A percentile compares a stretch with the other conserved stretches of the same genome.
Evolutionary conservation across 2,113 vertebrate species (phyloP).

Genomic region (Daphoenositta chrysoptera): DNA sequence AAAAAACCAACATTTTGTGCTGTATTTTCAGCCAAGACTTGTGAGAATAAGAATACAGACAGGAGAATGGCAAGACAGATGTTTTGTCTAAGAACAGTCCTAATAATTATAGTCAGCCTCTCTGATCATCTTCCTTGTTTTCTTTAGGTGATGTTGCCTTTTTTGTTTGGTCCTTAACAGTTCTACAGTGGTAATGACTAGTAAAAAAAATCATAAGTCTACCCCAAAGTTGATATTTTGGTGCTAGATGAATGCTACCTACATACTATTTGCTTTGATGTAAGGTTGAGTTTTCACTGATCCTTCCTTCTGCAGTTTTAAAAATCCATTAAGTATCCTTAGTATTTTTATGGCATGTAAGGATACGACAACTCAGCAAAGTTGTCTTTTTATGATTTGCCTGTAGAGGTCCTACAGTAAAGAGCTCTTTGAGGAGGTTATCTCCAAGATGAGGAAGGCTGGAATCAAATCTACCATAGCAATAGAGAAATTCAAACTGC

Average conservation of each 20-base stretch:
- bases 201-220: neutral
- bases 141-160: neutral
- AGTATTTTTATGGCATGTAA: neutral
- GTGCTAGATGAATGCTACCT: neutral
- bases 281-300: neutral
- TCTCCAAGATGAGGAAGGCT: conserved; percentile 97
- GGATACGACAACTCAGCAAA: neutral
- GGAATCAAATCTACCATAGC: conserved; percentile 98
- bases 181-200: neutral
- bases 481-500: conserved; percentile 97
- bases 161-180: neutral
- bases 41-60: neutral
- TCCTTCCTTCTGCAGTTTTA: neutral
- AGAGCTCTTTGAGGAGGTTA: conserved; percentile 95
- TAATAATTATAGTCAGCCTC: neutral
- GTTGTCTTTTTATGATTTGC: neutral
- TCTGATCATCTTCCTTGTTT: neutral
- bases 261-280: neutral
- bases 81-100: neutral
- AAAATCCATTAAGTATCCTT: neutral
- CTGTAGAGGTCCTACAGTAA: conserved; percentile 95
- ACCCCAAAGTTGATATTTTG: neutral
- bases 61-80: neutral
- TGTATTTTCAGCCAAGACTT: neutral
- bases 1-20: neutral